A percentile compares a stretch with the other conserved stretches of the same genome.
Conservation (phyloP, 2,113 vertebrate species). For the Abramis brama region DNA sequence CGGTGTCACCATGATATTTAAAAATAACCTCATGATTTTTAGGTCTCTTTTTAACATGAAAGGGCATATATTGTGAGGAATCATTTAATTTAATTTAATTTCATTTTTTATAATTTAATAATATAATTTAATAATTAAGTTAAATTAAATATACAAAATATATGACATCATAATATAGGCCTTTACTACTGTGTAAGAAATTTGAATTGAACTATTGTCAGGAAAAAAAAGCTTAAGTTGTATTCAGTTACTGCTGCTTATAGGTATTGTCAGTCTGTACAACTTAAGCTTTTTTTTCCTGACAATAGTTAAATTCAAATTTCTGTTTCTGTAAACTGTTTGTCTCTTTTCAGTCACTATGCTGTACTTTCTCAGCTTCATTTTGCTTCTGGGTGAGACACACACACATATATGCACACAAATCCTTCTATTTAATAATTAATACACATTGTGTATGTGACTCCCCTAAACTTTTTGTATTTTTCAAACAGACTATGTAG, state of each 20-base stretch:
- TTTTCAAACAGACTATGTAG: neutral
- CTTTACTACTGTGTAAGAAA: neutral
- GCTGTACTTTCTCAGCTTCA: slow-evolving; percentile 11
- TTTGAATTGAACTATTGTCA: neutral
- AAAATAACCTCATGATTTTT: neutral
- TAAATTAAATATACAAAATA: neutral
- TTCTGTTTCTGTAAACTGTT: neutral
- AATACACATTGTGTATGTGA: neutral
- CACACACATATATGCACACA: neutral
- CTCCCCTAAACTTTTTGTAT: neutral
- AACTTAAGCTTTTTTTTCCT: too few relatives aligned
- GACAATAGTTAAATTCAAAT: too few relatives aligned
- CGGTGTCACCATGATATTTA: neutral
- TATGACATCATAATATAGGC: neutral
- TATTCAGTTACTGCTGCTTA: neutral
- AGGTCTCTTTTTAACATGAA: neutral
- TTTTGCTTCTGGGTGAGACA: slow-evolving; percentile 33
- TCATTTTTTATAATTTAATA: too few relatives aligned
- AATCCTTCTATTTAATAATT: neutral
- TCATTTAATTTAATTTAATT: too few relatives aligned
- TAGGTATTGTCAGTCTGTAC: too few relatives aligned
- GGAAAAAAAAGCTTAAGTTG: neutral
- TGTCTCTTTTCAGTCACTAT: slow-evolving; percentile 24
- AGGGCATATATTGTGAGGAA: neutral
- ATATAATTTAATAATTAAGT: too few relatives aligned